Base-by-base conservation (phyloP, 2,797 vertebrate genomes). In the Xerus rutilus region DNA sequence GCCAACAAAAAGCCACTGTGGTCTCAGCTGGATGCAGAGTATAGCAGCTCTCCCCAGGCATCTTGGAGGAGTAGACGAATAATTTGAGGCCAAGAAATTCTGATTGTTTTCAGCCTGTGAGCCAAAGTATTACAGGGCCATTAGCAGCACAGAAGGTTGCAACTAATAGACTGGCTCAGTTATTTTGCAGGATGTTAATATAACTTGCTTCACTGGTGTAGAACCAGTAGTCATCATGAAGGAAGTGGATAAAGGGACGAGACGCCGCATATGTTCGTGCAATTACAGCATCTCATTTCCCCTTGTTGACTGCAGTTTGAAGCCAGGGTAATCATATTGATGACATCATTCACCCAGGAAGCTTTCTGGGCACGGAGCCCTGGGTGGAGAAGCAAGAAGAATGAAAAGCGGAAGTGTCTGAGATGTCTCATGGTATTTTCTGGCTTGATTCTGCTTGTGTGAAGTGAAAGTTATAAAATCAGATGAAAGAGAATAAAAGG, bases 21-120 rank as follows among this genome's bases (percentile, higher is more conserved):
- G 59, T 57, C 84, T 77, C 77, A 67, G 57, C 70, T 1, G 30
- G 47, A 35, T 30, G 25, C 69, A 43, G 30, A 79, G 30, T 17
- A 3, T 39, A 67, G 62, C 81, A 18, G 35, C 65, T 28, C 17
- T 74, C 32, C 52, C 32, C 10, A 0, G 7, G 86, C 39, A 25
- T 89, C 47, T 81, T 84, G 77, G 59, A 67, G 65, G 35, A 76
- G 81, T 54, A 1, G 6, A 77, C 79, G 76, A 90, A 54, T 62
- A 67, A 89, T 86, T 69, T 72, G 87, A 94, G 70, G 85, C 15
- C 67, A 32, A 76, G 49, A 70, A 85, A 79, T 89, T 88, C 84
- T 47, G 62, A 57, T 95, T 83, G 76, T 93, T 74, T 49, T 64
- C 49, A 76, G 69, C 54, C 23, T 18, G 20, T 1, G 14, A 69